A percentile compares a stretch with the other conserved stretches of the same genome.
Evolutionary conservation across 2,797 vertebrate genomes (phyloP).

Genomic region (Lacerta bilineata): DNA sequence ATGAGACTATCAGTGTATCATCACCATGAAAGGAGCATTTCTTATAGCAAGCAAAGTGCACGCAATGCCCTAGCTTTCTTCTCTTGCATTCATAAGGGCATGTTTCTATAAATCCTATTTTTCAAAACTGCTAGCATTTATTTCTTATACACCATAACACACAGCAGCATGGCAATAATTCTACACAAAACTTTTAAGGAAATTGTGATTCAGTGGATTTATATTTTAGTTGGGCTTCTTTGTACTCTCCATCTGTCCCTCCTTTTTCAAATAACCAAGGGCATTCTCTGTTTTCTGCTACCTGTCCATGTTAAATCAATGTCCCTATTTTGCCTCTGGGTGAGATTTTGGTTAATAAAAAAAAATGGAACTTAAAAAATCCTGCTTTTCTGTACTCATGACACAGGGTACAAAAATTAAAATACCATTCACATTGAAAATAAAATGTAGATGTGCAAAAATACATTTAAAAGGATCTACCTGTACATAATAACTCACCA

Average conservation of each 20-base stretch:
- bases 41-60: conserved; percentile 40
- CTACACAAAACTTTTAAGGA: neutral
- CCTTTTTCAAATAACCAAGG: neutral
- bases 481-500: neutral
- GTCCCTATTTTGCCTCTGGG: neutral
- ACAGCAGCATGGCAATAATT: neutral
- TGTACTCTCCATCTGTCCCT: neutral
- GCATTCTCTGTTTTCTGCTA: neutral
- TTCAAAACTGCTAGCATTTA: neutral
- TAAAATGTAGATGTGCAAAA: neutral
- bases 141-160: conserved; percentile 30
- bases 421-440: neutral
- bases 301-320: neutral
- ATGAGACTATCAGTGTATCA: conserved; percentile 47
- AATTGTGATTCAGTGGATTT: neutral
- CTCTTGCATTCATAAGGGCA: conserved; percentile 31
- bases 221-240: conserved; percentile 6
- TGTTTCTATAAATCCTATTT: conserved; percentile 32
- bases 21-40: conserved; percentile 47
- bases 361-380: neutral
- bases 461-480: neutral
- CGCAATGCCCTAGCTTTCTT: conserved; percentile 25
- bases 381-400: neutral
- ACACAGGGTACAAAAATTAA: neutral
- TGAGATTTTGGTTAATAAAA: neutral